phyloP scores from a whole-genome alignment of 2,113 vertebrate genomes.

The Chaetodon trifascialis region DNA sequence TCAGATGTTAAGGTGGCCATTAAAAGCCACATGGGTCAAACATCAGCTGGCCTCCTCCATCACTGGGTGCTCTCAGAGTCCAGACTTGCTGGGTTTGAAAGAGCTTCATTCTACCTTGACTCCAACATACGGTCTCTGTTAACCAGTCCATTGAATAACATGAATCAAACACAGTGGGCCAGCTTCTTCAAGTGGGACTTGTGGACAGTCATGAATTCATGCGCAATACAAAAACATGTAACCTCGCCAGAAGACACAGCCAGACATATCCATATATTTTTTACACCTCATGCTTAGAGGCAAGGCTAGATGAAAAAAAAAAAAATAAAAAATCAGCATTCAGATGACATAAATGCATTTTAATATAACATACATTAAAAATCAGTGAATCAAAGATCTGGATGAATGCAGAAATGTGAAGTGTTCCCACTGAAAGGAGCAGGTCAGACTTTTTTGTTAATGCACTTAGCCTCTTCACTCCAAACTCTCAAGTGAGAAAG shows the following conservation, averaged over 20 bases:
- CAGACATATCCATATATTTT: background rate
- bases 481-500: constrained; percentile 14
- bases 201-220: background rate
- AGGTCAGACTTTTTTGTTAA: constrained; percentile 22
- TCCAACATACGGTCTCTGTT: background rate
- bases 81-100: constrained; percentile 18
- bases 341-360: background rate
- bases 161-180: constrained; percentile 6
- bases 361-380: background rate
- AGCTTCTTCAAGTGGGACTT: constrained; percentile 4
- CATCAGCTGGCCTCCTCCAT: constrained; percentile 24
- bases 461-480: constrained; percentile 10
- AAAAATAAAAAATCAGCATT: constrained; percentile 12
- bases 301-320: background rate
- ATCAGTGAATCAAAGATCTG: background rate
- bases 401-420: constrained; percentile 12
- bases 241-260: background rate
- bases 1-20: constrained; percentile 46
- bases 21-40: constrained; percentile 50
- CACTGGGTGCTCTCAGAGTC: constrained; percentile 7
- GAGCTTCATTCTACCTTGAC: background rate
- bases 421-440: background rate
- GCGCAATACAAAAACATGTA: background rate
- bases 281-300: background rate
- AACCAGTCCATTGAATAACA: constrained; percentile 39